These are phyloP conservation scores for Leptodirus hochenwartii DNA, from an alignment of 2,888 invertebrate genomes.

Conservation along the genomic window DNA sequence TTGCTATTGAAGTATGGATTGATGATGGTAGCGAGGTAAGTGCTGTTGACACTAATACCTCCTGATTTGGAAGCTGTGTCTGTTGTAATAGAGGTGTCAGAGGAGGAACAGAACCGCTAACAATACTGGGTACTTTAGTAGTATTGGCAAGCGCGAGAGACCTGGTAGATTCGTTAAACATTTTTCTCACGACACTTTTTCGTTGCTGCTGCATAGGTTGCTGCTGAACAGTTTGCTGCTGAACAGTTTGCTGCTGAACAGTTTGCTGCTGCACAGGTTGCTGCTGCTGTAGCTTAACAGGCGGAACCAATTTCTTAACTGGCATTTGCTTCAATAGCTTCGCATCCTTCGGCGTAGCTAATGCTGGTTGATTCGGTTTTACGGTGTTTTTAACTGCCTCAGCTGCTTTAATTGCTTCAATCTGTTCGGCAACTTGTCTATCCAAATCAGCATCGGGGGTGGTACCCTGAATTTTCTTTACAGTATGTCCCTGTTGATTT, in stretches of 20 bases:
- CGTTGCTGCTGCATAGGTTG: conserved; percentile 4
- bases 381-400: conserved; percentile 15
- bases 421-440: conserved; percentile 24
- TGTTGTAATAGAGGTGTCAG: no score
- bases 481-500: conserved; percentile 25
- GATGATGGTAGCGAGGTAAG: no score
- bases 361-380: no score
- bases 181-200: no score
- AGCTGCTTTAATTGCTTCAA: conserved; percentile 25
- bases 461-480: conserved; percentile 21
- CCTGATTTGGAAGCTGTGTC: no score
- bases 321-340: not conserved
- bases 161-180: no score
- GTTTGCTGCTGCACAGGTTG: not conserved
- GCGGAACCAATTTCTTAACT: not conserved
- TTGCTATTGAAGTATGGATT: not conserved
- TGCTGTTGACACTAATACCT: not conserved
- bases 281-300: not conserved
- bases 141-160: no score
- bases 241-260: not conserved
- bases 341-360: not conserved
- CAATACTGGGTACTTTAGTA: no score
- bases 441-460: conserved; percentile 21
- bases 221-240: conserved; percentile 1
- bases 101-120: no score